Evolutionary conservation across 2,113 vertebrate genomes (phyloP), one percentile per base, ranked within the genome.

Genomic region (Rhinogobius similis): DNA sequence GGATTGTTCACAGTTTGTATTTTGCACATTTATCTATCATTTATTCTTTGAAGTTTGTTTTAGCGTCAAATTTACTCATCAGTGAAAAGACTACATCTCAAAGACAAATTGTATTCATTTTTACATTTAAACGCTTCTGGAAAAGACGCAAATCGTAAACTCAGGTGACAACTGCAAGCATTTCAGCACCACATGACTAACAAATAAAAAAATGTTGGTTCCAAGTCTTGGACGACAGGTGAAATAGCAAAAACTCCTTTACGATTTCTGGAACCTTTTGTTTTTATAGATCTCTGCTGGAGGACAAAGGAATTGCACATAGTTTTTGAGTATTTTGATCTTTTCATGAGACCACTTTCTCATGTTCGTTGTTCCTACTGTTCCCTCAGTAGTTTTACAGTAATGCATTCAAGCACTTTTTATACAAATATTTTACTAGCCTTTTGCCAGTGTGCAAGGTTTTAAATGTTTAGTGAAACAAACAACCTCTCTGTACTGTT

Each of bases 391-490:
- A 48, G 59, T 75, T 85, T 78, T 72, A 52, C 89, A 88, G n/a
- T 90, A 91, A 93, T 90, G 92, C 83, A 86, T 90, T 91, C 85
- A 91, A 96, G 96, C 96, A 98, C 97, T 98, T 98, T 99, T 94
- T 92, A 94, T 94, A 89, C 94, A 94, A 88, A 94, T 96, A 97
- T 95, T 95, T 95, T 96, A 97, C 91, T 90, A 90, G 87, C 91
- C 86, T 78, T 92, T 94, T 88, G 94, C 94, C 94, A 95, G 92
- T 84, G 87, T 85, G 76, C 67, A 78, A 27, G 24, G 55, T 29
- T 58, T 16, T 14, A 58, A 56, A 56, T 56, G 14, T 56, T 27
- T 55, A 79, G 80, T 77, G 69, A 79, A 88, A 83, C 81, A 87
- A 79, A 64, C 62, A 48, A 77, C 77, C 88, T 88, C 88, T 88